Evolutionary conservation across 2,113 vertebrate species (phyloP).

Genomic region (Bubo blakistoni): DNA sequence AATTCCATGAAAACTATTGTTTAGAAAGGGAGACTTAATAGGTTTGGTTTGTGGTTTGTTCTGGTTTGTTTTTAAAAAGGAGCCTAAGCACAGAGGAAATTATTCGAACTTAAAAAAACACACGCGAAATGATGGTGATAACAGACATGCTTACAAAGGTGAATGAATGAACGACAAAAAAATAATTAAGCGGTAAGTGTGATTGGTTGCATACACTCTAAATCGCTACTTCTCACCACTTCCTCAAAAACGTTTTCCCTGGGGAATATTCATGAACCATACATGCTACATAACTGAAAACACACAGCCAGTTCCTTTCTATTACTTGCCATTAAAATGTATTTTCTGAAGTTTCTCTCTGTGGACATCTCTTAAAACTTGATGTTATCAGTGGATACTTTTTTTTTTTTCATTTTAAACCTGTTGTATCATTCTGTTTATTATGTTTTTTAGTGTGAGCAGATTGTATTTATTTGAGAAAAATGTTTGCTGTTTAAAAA

Average conservation of each 20-base stretch:
- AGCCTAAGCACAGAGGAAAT: not conserved
- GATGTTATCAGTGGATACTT: not conserved
- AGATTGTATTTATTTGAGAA: constrained; percentile 64
- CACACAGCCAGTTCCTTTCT: not conserved
- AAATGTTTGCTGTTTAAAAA: constrained; percentile 29
- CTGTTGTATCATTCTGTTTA: constrained; percentile 20
- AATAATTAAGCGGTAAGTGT: not conserved
- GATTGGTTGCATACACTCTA: not conserved
- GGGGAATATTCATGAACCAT: not conserved
- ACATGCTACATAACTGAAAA: not conserved
- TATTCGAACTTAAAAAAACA: not conserved
- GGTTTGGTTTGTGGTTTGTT: not conserved
- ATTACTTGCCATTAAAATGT: not conserved
- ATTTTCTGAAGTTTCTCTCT: not conserved
- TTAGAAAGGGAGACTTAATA: not conserved
- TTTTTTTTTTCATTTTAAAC: not conserved
- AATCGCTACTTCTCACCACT: not conserved
- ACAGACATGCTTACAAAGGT: not conserved
- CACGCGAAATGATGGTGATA: not conserved
- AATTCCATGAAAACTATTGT: not conserved
- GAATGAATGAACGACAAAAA: not conserved
- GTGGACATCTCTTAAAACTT: not conserved
- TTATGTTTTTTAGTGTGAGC: constrained; percentile 35
- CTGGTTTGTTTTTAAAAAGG: not conserved
- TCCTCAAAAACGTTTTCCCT: not conserved